Percentiles rank a stretch among this genome's conserved stretches.
phyloP scores from a whole-genome alignment of 2,797 vertebrate genomes.

The Siniperca obscura region DNA sequence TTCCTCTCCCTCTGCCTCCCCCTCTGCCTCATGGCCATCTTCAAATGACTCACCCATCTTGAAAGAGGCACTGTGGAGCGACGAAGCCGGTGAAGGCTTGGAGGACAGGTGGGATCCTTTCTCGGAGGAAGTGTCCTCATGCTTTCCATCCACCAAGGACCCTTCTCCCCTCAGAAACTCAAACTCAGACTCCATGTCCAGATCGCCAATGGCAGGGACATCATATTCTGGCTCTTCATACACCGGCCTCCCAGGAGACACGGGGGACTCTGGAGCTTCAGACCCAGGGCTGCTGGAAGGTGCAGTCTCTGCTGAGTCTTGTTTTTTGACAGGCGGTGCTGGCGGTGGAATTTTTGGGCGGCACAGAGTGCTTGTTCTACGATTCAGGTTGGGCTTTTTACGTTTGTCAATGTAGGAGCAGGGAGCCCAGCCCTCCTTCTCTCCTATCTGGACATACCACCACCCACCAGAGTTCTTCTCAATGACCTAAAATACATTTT shows the following conservation, averaged over 20 bases:
- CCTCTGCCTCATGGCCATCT: constrained; percentile 85
- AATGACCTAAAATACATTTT: constrained; percentile 88
- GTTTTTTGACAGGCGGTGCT: constrained; percentile 95
- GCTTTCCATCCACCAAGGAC: constrained; percentile 81
- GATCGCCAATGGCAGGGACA: constrained; percentile 93
- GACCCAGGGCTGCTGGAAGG: constrained; percentile 82
- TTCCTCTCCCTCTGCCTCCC: constrained; percentile 75
- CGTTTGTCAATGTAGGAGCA: constrained; percentile 99
- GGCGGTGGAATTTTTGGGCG: constrained; percentile 98
- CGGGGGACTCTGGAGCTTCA: constrained; percentile 88
- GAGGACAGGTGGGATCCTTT: constrained; percentile 76
- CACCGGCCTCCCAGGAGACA: constrained; percentile 85
- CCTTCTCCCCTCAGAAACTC: constrained; percentile 84
- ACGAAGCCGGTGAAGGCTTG: constrained; percentile 81
- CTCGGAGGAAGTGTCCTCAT: constrained; percentile 82
- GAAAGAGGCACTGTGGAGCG: constrained; percentile 88
- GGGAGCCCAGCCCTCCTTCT: constrained; percentile 98
- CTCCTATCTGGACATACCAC: constrained; percentile 99
- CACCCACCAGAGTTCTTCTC: constrained; percentile 99
- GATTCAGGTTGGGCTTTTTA: constrained; percentile 97
- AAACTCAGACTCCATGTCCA: constrained; percentile 90
- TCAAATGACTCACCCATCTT: constrained; percentile 89
- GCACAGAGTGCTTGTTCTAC: constrained; percentile 96
- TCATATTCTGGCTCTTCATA: constrained; percentile 99
- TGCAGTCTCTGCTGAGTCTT: constrained; percentile 88